Conservation (phyloP, 2,113 vertebrate genomes). For the Dermatemys mawii region DNA sequence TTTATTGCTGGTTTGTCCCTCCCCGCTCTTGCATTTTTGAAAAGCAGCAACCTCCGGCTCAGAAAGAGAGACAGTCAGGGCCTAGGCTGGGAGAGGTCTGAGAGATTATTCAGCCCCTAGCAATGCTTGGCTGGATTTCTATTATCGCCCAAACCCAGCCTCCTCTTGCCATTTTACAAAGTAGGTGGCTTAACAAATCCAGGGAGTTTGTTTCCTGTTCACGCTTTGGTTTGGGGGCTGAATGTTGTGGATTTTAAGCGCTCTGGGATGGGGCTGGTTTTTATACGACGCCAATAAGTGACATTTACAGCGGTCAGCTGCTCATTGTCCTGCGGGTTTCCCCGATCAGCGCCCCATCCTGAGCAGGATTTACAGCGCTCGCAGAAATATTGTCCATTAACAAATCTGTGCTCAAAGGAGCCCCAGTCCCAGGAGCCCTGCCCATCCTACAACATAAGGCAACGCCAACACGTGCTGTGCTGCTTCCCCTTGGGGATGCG, state of each 20-base stretch:
- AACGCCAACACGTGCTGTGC: background rate
- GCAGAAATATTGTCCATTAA: fast-evolving
- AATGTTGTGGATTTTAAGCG: background rate
- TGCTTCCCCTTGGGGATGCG: background rate
- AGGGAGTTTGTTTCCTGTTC: background rate
- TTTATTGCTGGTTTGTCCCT: background rate
- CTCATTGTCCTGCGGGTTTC: fast-evolving
- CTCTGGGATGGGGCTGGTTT: background rate
- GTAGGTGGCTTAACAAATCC: background rate
- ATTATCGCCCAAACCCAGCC: background rate
- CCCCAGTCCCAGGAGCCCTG: fast-evolving
- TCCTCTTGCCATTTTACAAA: background rate
- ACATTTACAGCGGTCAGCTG: background rate
- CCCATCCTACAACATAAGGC: background rate
- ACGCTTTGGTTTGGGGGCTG: background rate
- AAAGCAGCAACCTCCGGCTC: background rate
- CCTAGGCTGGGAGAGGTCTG: fast-evolving
- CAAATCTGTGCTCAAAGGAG: background rate
- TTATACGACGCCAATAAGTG: background rate
- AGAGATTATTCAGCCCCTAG: background rate
- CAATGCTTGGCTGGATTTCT: too few relatives aligned
- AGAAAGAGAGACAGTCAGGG: background rate
- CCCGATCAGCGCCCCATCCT: background rate
- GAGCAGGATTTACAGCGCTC: fast-evolving
- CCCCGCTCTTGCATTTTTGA: background rate